Evolutionary conservation across 2,113 vertebrate genomes (phyloP), one percentile per base, ranked within the genome.

Genomic region (Rhinogobius similis): DNA sequence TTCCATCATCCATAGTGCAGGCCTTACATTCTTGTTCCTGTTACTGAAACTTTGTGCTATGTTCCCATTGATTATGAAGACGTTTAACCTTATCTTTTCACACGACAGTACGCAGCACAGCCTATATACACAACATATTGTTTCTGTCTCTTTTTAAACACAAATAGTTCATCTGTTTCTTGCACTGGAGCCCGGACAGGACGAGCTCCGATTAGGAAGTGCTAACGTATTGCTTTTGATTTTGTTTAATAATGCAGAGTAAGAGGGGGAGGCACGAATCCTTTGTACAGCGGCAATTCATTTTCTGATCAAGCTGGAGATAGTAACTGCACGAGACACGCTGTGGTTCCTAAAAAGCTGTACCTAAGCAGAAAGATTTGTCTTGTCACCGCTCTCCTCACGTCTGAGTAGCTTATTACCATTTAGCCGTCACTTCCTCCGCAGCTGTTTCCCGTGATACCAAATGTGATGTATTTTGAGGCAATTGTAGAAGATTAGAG

Each of bases 361-460:
- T 74, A 75, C 56, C 41, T 59, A 23, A 39, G 73, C 62, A 75
- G 43, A 50, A 68, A 75, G 80, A 86, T 85, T 85, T 75, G 77
- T 85, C 79, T 84, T 84, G 81, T 84, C 81, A 72, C 64, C 38
- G 52, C 70, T 77, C 62, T 75, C 70, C 44, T 74, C 79, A 63
- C 76, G 43, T 56, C 56, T 62, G 39, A 7, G 24, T 62, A 58
- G 77, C 82, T 53, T 72, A 86, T 87, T 86, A 82, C 70, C 85
- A 78, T 85, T 82, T 82, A 64, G 72, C 79, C 75, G 79, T 77
- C 81, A 29, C 43, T 26, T 59, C 66, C 26, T 18, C 52, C 65
- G 69, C 88, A 83, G 80, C 84, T 87, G 84, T 72, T 77, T 75
- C 43, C 77, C 71, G 79, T 78, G 84, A 89, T 89, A 90, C 83